Evolutionary conservation across 1,140 invertebrate species (phyloP), one percentile per base, ranked within the genome.

Genomic region (Harlomillsia oculata): DNA sequence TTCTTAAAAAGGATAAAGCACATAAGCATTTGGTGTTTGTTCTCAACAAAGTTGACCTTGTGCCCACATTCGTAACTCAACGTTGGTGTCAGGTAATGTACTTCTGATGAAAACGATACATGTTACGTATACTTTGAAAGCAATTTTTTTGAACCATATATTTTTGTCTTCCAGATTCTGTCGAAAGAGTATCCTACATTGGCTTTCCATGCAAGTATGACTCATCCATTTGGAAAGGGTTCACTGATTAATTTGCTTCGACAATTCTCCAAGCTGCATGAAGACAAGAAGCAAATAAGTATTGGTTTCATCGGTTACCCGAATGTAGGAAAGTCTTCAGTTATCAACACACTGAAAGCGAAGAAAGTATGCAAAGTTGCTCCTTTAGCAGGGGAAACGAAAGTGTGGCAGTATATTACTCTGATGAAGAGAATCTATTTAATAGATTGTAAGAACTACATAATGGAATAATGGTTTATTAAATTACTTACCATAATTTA

Each of bases 341-440:
- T 99, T 20, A 98, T 99, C 51, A 99, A 99, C 72, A 92, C 96
- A 0, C 70, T 99, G 26, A 78, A 88, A 57, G 84, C 87, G 1
- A 95, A 96, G 69, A 95, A 95, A 73, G 91, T 96, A 2, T 97
- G 96, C 71, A 99, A 97, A 72, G 93, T 97, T 3, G 96, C 97
- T 11, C 97, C 97, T 6, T 91, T 99, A 68, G 94, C 97, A 60
- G 97, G 97, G 6, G 96, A 99, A 77, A 99, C 97, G 0, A 99
- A 99, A 79, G 89, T 94, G 1, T 99, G 97, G 97, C 97, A 99
- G 70, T 99, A 99, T 69, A 95, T 99, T 44, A 97, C 94, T 1
- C 72, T 99, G 23, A 99, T 99, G 95, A 83, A 84, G 62, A 78
- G 88, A 63, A 98, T 99, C 67, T 99, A 90, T 69, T 74, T 99